Conservation (phyloP, 2,113 vertebrate genomes). For the Ageneiosus marmoratus region DNA sequence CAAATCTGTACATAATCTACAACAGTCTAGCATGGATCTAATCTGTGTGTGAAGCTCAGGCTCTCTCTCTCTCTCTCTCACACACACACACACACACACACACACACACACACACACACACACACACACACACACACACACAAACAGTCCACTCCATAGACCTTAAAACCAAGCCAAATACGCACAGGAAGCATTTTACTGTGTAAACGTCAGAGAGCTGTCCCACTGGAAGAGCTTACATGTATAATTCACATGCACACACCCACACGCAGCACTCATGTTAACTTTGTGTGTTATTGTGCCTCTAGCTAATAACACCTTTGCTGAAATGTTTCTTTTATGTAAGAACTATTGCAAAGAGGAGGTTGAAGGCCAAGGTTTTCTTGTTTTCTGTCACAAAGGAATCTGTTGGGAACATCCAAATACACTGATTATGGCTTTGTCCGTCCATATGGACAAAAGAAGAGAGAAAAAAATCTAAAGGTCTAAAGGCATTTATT, state of each 20-base stretch:
- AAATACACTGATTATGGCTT: background rate
- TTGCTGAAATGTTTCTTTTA: constrained; percentile 25
- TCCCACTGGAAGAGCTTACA: constrained; percentile 35
- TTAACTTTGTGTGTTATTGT: background rate
- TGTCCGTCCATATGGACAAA: background rate
- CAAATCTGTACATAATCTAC: background rate
- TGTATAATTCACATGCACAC: constrained; percentile 52
- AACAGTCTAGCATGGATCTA: background rate
- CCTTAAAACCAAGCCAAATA: constrained; percentile 27
- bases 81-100: constrained; percentile 1
- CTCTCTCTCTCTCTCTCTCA: too few relatives aligned
- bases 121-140: background rate
- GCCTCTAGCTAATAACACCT: constrained; percentile 6
- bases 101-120: background rate
- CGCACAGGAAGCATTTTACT: constrained; percentile 46
- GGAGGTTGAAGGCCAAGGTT: background rate
- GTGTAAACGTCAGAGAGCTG: constrained; percentile 14
- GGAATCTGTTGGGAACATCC: background rate
- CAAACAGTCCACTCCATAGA: background rate
- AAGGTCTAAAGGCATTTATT: background rate
- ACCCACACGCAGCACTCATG: constrained; percentile 23
- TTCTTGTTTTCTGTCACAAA: background rate
- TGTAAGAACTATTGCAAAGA: background rate
- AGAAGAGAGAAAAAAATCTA: background rate
- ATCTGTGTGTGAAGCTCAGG: background rate